A percentile compares a stretch with the other conserved stretches of the same genome.
Evolutionary conservation across 2,113 vertebrate species (phyloP).

Genomic region (Zosterops japonicus): DNA sequence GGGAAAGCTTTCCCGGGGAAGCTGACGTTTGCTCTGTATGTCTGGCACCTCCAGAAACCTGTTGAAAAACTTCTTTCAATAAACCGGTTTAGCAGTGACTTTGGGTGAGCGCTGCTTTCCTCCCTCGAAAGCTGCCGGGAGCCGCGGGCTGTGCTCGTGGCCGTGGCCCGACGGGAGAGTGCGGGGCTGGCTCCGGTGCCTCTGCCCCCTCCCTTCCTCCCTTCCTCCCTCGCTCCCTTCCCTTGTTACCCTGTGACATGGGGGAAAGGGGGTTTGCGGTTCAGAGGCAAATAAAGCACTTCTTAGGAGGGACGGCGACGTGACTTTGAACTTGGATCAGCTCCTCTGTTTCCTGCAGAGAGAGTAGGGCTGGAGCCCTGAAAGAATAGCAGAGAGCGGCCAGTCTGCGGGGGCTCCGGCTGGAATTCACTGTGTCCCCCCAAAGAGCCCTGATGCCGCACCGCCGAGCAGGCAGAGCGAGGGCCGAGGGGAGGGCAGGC

Average conservation of each 20-base stretch:
- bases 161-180: constrained; percentile 64
- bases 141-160: constrained; percentile 56
- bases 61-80: constrained; percentile 75
- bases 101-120: background rate
- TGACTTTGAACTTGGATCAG: constrained; percentile 99
- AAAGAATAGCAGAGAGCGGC: constrained; percentile 81
- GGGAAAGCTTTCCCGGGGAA: background rate
- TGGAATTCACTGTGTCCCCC: constrained; percentile 55
- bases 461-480: background rate
- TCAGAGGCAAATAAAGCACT: constrained; percentile 87
- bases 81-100: background rate
- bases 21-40: background rate
- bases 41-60: constrained; percentile 70
- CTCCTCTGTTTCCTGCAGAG: constrained; percentile 89
- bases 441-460: background rate
- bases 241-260: constrained; percentile 66
- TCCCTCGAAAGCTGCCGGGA: constrained; percentile 1
- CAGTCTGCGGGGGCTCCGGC: constrained; percentile 66
- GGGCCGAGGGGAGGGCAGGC: background rate
- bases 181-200: constrained; percentile 2
- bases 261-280: constrained; percentile 74
- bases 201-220: background rate
- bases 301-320: constrained; percentile 85
- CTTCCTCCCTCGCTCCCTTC: constrained; percentile 36
- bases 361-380: constrained; percentile 81